Evolutionary conservation across 2,113 vertebrate genomes (phyloP).

Genomic region (Desmodus rotundus): DNA sequence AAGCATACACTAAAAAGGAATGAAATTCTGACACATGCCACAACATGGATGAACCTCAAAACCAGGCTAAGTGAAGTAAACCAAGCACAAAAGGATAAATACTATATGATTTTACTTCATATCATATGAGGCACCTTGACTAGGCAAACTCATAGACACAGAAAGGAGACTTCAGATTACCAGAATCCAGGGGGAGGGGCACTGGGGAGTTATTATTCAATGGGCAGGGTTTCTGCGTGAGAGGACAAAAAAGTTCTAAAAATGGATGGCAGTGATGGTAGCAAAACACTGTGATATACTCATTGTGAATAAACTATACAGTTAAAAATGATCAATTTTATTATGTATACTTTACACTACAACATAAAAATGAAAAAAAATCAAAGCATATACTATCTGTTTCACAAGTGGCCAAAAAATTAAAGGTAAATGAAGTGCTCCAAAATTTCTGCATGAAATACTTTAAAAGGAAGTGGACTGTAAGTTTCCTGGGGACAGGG

Average conservation of each 20-base stretch:
- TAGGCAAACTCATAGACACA: not conserved
- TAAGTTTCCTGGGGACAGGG: slow-evolving; percentile 4
- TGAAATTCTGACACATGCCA: not conserved
- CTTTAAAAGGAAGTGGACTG: not conserved
- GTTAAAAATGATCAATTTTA: not conserved
- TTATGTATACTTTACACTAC: not conserved
- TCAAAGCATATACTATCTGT: not conserved
- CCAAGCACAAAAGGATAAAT: not conserved
- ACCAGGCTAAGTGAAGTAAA: not conserved
- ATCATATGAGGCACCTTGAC: not conserved
- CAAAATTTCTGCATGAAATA: not conserved
- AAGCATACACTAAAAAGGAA: not conserved
- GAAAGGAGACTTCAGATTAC: not conserved
- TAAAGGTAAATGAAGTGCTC: not conserved
- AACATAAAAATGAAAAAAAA: not conserved
- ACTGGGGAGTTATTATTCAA: not conserved
- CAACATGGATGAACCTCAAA: not conserved
- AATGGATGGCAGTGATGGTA: not conserved
- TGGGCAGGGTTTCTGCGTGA: not conserved
- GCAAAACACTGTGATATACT: not conserved
- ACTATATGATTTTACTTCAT: not conserved
- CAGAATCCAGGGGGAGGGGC: not conserved
- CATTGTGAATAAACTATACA: not conserved
- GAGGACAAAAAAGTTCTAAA: not conserved
- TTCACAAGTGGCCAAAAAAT: not conserved